Evolutionary conservation across 2,888 invertebrate species (phyloP).

Genomic region (Lissonota sp.): DNA sequence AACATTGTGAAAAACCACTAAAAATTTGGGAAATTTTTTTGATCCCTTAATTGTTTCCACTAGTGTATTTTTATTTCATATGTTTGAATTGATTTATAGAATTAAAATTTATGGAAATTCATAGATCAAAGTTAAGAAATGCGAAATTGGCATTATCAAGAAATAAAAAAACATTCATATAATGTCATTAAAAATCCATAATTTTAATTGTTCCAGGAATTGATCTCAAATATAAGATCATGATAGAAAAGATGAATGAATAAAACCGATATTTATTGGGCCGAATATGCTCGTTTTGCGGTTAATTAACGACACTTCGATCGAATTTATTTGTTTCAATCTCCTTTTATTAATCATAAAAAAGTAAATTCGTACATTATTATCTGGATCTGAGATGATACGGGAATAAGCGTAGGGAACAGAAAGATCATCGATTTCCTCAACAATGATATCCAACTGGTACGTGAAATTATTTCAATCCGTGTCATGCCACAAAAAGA

Average conservation of each 20-base stretch:
- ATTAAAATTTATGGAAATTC: no score
- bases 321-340: not conserved
- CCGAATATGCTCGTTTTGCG: not conserved
- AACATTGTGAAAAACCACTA: no score
- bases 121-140: no score
- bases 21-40: no score
- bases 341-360: conserved; percentile 26
- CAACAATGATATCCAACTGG: not conserved
- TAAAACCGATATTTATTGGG: not conserved
- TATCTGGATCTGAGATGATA: not conserved
- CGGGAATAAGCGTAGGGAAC: not conserved
- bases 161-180: no score
- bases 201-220: no score
- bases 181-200: no score
- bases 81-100: no score
- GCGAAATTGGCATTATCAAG: no score
- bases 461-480: not conserved
- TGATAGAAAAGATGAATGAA: not conserved
- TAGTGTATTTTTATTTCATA: no score
- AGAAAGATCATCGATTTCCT: not conserved
- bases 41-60: no score
- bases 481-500: not conserved
- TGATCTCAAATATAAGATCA: no score
- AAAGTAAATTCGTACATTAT: conserved; percentile 17
- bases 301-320: conserved; percentile 25